phyloP scores from a whole-genome alignment of 2,113 vertebrate species.

The Lepisosteus osseus region DNA sequence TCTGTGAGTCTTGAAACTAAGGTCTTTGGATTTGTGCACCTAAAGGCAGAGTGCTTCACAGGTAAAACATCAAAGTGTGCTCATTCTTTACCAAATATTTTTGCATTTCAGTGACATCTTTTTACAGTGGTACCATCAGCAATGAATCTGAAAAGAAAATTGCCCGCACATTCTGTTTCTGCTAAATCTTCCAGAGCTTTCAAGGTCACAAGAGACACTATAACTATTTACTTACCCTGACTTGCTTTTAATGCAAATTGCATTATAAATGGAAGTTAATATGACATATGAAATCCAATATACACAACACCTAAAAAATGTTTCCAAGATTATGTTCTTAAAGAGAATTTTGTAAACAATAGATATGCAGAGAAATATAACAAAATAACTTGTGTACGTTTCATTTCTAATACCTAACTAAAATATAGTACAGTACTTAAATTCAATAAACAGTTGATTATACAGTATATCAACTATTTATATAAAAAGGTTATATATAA shows the following conservation, averaged over 20 bases:
- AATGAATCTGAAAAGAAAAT: slow-evolving; percentile 3
- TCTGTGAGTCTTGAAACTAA: slow-evolving; percentile 3
- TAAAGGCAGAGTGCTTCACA: slow-evolving; percentile 4
- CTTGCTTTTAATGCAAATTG: slow-evolving; percentile 7
- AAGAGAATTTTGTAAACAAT: no score
- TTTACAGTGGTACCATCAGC: slow-evolving; percentile 10
- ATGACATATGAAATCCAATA: no score
- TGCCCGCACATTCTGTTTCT: background rate
- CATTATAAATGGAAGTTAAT: background rate
- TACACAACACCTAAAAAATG: no score
- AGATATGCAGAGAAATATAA: no score
- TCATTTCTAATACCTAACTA: no score
- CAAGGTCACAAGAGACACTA: slow-evolving; percentile 5
- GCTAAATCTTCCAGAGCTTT: slow-evolving; percentile 6
- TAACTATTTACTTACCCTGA: background rate
- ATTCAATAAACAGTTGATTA: no score
- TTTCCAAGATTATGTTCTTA: no score
- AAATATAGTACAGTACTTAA: no score
- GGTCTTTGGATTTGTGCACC: background rate
- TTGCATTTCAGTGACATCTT: slow-evolving; percentile 6
- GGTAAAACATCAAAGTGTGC: slow-evolving; percentile 9
- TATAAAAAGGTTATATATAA: no score
- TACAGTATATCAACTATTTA: no score
- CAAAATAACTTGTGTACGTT: no score
- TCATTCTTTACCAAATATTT: slow-evolving; percentile 15